Percentiles rank a stretch among this genome's conserved stretches.
phyloP scores from a whole-genome alignment of 2,888 invertebrate genomes.

The Prosapia bicincta region DNA sequence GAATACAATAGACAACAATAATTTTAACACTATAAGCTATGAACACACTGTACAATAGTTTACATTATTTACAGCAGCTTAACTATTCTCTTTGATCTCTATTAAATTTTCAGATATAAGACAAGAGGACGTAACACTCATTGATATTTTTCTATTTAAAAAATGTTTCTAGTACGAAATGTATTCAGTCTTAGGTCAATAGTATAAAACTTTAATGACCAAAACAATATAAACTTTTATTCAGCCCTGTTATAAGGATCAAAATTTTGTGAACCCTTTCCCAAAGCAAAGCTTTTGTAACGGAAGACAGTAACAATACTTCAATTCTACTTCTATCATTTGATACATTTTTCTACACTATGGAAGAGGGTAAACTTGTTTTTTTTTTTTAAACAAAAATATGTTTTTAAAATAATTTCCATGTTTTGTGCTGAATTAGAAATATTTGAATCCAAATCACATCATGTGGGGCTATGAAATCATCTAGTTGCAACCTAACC shows the following conservation, averaged over 20 bases:
- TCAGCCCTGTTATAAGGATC: background rate
- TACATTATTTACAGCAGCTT: background rate
- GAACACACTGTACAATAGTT: background rate
- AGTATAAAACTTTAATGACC: background rate
- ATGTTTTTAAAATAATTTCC: background rate
- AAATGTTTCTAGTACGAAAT: background rate
- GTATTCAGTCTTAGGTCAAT: constrained; percentile 7
- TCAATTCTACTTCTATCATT: background rate
- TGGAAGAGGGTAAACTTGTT: background rate
- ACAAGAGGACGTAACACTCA: background rate
- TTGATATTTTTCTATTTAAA: background rate
- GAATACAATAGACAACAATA: constrained; percentile 2
- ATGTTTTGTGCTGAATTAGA: background rate
- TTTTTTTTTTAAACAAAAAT: background rate
- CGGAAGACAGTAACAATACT: constrained; percentile 2
- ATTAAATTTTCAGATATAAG: background rate
- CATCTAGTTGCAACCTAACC: background rate
- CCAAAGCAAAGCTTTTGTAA: background rate
- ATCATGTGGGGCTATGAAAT: background rate
- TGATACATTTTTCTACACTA: background rate
- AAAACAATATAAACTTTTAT: background rate
- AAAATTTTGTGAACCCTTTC: background rate
- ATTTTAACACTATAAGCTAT: background rate
- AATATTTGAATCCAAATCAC: background rate
- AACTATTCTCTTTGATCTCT: background rate